Evolutionary conservation across 2,113 vertebrate species (phyloP).

Genomic region (Notarius quadriscutis): DNA sequence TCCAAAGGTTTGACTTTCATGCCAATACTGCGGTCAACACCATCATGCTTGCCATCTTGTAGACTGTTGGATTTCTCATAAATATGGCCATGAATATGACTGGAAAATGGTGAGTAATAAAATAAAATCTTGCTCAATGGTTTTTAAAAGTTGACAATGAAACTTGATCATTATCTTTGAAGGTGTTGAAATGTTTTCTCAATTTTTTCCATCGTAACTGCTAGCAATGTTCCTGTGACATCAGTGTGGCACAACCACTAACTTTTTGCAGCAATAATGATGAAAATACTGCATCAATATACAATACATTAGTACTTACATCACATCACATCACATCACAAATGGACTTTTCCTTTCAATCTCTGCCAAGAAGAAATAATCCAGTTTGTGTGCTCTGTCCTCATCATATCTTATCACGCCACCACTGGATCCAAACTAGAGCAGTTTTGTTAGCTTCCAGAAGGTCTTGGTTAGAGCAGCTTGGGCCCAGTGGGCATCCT

Average conservation of each 20-base stretch:
- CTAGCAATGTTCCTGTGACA: not conserved
- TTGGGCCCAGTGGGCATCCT: too few relatives aligned
- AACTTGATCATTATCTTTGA: not conserved
- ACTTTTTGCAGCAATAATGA: not conserved
- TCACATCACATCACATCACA: too few relatives aligned
- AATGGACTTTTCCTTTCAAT: too few relatives aligned
- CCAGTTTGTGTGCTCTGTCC: not conserved
- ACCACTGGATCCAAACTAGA: too few relatives aligned
- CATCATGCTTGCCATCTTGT: not conserved
- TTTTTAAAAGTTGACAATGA: not conserved
- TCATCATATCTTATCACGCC: too few relatives aligned
- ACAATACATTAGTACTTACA: not conserved
- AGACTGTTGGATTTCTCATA: not conserved
- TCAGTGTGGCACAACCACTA: not conserved
- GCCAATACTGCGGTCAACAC: not conserved
- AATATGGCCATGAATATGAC: not conserved
- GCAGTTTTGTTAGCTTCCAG: too few relatives aligned
- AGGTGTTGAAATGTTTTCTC: not conserved
- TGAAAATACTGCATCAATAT: not conserved
- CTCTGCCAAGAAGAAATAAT: not conserved
- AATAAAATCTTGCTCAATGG: not conserved
- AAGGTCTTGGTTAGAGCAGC: too few relatives aligned
- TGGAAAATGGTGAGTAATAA: not conserved
- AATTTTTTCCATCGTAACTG: not conserved
- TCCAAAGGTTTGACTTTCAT: not conserved